Conservation (phyloP, 2,888 invertebrate genomes). For the Arenicola marina region DNA sequence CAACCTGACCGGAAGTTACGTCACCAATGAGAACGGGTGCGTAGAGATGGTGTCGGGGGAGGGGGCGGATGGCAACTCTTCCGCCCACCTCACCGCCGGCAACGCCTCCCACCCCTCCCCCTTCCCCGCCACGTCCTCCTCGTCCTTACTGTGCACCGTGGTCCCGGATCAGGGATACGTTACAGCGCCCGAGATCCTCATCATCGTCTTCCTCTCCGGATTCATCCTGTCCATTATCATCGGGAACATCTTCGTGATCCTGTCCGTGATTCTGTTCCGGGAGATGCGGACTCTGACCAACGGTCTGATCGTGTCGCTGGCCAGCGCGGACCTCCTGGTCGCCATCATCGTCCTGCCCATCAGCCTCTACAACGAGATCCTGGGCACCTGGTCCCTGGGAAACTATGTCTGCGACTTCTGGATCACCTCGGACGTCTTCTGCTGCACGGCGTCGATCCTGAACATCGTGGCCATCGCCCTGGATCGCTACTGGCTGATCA, state of each 20-base stretch:
- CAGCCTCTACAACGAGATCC: conserved; percentile 47
- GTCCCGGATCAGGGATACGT: too few relatives aligned
- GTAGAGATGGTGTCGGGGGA: neutral
- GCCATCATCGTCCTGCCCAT: conserved; percentile 59
- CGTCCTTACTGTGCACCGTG: too few relatives aligned
- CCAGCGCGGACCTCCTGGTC: conserved; percentile 56
- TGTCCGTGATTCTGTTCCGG: conserved; percentile 56
- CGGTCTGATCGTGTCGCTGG: conserved; percentile 57
- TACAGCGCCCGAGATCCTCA: neutral
- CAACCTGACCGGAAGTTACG: neutral
- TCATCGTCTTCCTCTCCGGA: conserved; percentile 4
- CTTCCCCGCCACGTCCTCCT: too few relatives aligned
- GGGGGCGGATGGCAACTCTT: neutral
- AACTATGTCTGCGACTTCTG: conserved; percentile 35
- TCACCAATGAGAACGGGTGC: neutral
- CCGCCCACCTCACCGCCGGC: neutral
- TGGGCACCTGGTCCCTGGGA: conserved; percentile 29
- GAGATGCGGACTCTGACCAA: conserved; percentile 61
- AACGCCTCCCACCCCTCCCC: too few relatives aligned
- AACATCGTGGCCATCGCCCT: conserved; percentile 43
- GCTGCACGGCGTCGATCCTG: conserved; percentile 43
- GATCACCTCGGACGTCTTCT: conserved; percentile 42
- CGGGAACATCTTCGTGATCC: conserved; percentile 58
- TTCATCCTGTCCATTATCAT: conserved; percentile 37
- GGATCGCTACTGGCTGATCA: conserved; percentile 60